Conservation (phyloP, 2,888 invertebrate species). For the Caenorhabditis auriculariae region DNA sequence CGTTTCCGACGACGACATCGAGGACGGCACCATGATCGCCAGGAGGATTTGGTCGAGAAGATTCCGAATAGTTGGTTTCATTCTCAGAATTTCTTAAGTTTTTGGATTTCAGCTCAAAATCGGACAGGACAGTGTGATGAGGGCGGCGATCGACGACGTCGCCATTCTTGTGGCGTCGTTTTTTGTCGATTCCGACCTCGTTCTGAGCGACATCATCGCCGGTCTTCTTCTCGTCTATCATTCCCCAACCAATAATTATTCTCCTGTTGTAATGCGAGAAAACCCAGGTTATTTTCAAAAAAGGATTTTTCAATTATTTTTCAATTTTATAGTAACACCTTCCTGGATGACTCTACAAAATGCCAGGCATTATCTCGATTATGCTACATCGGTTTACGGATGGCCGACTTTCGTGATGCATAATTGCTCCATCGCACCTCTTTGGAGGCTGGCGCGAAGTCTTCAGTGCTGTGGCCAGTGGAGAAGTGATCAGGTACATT, state of each 20-base stretch:
- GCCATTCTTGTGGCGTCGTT: slow-evolving; percentile 59
- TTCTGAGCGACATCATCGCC: slow-evolving; percentile 84
- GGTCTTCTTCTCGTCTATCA: slow-evolving; percentile 78
- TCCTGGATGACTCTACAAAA: slow-evolving; percentile 37
- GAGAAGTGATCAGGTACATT: slow-evolving; percentile 33
- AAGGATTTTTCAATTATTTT: not conserved
- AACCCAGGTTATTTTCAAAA: not conserved
- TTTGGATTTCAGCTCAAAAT: slow-evolving; percentile 53
- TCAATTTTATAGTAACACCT: slow-evolving; percentile 5
- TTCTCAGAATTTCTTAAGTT: not conserved
- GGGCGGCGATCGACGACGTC: slow-evolving; percentile 59
- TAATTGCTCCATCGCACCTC: slow-evolving; percentile 40
- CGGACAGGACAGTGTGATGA: slow-evolving; percentile 51
- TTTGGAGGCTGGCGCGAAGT: slow-evolving; percentile 28
- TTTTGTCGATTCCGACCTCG: slow-evolving; percentile 72
- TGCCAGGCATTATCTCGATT: slow-evolving; percentile 68
- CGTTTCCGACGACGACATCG: slow-evolving; percentile 39
- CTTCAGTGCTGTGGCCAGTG: slow-evolving; percentile 43
- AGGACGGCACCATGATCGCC: slow-evolving; percentile 46
- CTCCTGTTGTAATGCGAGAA: too few species aligned
- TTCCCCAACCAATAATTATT: slow-evolving; percentile 45
- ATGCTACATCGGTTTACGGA: slow-evolving; percentile 82
- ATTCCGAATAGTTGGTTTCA: slow-evolving; percentile 38
- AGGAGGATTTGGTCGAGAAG: slow-evolving; percentile 44
- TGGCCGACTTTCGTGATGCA: slow-evolving; percentile 76